These are phyloP conservation scores for Pyrocephalus nanus DNA, from an alignment of 2,797 vertebrate species.

Conservation along the genomic window DNA sequence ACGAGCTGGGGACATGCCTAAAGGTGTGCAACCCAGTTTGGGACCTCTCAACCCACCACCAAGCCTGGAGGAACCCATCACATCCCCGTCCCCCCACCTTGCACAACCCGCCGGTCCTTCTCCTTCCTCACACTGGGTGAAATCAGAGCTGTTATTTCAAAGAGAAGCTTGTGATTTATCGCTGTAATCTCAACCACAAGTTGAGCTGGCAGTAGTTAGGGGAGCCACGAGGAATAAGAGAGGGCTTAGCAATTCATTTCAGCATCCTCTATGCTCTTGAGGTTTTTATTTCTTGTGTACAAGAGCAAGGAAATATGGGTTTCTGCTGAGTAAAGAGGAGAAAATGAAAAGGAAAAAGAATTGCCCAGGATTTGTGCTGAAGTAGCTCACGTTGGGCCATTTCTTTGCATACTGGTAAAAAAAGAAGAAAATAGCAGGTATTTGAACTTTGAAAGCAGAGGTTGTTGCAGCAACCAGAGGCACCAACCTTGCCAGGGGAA, in stretches of 20 bases:
- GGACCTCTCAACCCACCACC: not conserved
- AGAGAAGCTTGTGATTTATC: conserved; percentile 66
- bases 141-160: conserved; percentile 68
- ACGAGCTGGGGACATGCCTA: fast-evolving
- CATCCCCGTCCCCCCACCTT: not conserved
- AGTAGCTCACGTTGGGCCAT: not conserved
- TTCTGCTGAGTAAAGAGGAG: not conserved
- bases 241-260: conserved; percentile 5
- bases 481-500: not conserved
- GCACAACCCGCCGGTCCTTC: not conserved
- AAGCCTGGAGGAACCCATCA: not conserved
- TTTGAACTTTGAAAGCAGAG: not conserved
- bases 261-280: conserved; percentile 44
- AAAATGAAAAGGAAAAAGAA: not conserved
- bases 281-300: conserved; percentile 25
- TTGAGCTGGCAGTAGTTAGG: conserved; percentile 52
- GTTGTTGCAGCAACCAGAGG: not conserved
- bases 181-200: conserved; percentile 64
- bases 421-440: not conserved
- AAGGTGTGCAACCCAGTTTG: fast-evolving
- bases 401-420: not conserved
- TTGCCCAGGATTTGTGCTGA: not conserved
- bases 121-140: conserved; percentile 24
- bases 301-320: not conserved
- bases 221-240: conserved; percentile 37